Evolutionary conservation across 2,113 vertebrate genomes (phyloP), one percentile per base, ranked within the genome.

Genomic region (Oreochromis aureus): DNA sequence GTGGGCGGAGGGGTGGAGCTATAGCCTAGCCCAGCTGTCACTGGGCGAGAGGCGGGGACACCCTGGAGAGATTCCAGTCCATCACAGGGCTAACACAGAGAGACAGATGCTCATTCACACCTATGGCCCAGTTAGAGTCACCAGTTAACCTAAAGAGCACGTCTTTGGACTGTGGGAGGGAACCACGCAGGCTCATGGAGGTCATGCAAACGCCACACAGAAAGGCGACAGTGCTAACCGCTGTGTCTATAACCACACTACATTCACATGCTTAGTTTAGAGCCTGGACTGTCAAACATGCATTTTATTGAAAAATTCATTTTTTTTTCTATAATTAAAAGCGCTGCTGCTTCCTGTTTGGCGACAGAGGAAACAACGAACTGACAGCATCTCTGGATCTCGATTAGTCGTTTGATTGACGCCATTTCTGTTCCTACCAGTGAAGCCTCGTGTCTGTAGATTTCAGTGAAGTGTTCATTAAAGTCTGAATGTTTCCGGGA

Each of bases 181-280:
- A 24, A 10, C 66, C 39, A 71, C 13, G 5, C 66, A 73, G 39
- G 15, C 39, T 16, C 66, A 5, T 15, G 39, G 39, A 71, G n/a
- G 13, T 24, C 39, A 6, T 16, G 39, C 66, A 46, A 46, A 27
- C 66, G 8, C 19, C 39, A 0, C 39, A 2, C n/a, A 1, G 7
- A 73, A 44, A 10, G 39, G 66, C 1, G 0, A 46, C 66, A 15
- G 63, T 36, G 5, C 22, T 24, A 27, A 73, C 3, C 0, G 1
- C 66, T 2, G 41, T 44, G 0, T 44, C n/a, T 24, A 44, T 22
- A 41, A 9, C 19, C 0, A 1, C 19, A 2, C 36, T 10, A 24
- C 11, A 41, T 0, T 22, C 36, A 44, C 36, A 69, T 1, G 2
- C 19, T 44, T 71, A 4, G 66, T 69, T 69, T 69, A 41, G 0